Base-by-base conservation (phyloP, 1,140 invertebrate genomes). In the Brachionus calyciflorus region DNA sequence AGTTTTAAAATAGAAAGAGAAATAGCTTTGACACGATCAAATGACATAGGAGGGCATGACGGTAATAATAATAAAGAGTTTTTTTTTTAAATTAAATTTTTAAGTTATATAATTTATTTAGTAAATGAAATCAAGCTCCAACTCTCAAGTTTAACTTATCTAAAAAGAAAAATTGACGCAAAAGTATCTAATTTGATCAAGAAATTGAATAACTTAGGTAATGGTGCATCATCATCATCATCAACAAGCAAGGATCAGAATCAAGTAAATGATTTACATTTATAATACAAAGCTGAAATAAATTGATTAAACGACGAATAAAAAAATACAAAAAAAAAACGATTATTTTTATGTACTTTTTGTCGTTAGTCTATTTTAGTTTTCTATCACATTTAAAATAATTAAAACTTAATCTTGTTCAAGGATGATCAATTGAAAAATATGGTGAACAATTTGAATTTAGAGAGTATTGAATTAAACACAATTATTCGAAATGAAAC, bases 101-200 rank as follows among this genome's bases (percentile, higher is more conserved):
- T 37, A 53, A 26, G 9, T n/a, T 19, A n/a, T 17, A 26, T 69
- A 10, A 30, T 28, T 49, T 30, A 24, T 82, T 48, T 79, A 88
- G 87, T 93, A 82, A 82, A 91, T 30, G 87, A 89, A 37, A 90
- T 94, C 30, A 93, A 94, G 81, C 92, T 93, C 79, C 92, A 94
- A 82, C 82, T 96, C n/a, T 92, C 91, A 48, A 94, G 92, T 82
- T 86, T 96, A 44, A 86, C 90, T 65, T 95, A 92, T 86, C 88
- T 95, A 1, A 88, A 89, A 69, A 90, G 90, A 81, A 87, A 92
- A 51, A 88, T 92, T 75, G 90, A 92, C 14, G 26, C 77, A 87
- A 86, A 51, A 84, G 89, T 78, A 87, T 91, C 33, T 85, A 87
- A 46, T 87, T 89, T 69, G 87, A 91, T 80, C 73, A 81, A 46